These are phyloP conservation scores for Polyergus mexicanus DNA, from an alignment of 1,140 invertebrate species.

Conservation along the genomic window DNA sequence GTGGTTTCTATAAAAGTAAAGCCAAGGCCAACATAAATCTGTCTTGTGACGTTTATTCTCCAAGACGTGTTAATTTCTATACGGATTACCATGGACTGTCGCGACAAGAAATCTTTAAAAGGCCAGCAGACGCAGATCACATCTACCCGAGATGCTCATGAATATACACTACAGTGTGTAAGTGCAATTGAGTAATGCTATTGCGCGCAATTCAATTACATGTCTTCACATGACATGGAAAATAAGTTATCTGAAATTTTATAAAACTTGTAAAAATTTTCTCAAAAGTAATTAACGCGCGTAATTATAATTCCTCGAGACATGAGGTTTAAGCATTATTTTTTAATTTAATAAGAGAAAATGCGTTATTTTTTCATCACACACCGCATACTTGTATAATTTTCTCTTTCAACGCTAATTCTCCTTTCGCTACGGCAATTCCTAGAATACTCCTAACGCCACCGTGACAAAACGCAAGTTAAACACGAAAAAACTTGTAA, in stretches of 20 bases:
- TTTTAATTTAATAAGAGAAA: background rate
- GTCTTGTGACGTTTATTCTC: conserved; percentile 59
- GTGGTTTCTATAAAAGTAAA: conserved; percentile 25
- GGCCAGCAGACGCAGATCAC: conserved; percentile 9
- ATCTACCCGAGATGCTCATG: background rate
- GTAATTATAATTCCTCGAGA: background rate
- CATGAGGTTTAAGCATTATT: background rate
- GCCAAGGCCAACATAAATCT: conserved; percentile 64
- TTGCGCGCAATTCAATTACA: conserved; percentile 8
- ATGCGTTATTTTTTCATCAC: background rate
- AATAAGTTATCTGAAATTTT: background rate
- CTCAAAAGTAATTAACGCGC: background rate
- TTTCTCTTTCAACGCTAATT: background rate
- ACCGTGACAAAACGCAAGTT: conserved; percentile 28
- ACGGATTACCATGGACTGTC: conserved; percentile 51
- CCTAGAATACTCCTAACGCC: conserved; percentile 15
- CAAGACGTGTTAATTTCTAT: conserved; percentile 69
- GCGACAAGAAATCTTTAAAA: conserved; percentile 62
- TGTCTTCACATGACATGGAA: background rate
- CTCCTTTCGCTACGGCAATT: conserved; percentile 21
- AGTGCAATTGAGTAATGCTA: background rate
- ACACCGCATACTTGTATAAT: background rate
- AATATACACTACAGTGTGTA: background rate
- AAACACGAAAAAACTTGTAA: conserved; percentile 14
- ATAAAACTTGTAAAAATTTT: background rate